Evolutionary conservation across 2,888 invertebrate genomes (phyloP).

Genomic region (Zygothrica quintamaculata): DNA sequence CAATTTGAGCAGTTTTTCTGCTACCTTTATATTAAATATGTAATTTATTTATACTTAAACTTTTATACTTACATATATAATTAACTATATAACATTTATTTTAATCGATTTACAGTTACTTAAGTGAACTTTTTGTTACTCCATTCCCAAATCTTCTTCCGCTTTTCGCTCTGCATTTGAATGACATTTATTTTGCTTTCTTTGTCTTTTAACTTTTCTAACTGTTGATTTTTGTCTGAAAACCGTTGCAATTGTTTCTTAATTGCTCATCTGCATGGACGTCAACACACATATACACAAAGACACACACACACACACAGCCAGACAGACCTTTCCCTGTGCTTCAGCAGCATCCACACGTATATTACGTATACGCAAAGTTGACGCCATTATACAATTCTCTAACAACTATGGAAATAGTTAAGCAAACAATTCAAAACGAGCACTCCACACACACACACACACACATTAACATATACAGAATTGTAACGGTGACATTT

Average conservation of each 20-base stretch:
- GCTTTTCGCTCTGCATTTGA: no score
- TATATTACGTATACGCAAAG: conserved; percentile 71
- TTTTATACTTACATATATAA: not conserved
- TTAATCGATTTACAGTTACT: not conserved
- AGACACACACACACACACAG: no score
- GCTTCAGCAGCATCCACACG: conserved; percentile 26
- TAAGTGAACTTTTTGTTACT: no score
- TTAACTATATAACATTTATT: not conserved
- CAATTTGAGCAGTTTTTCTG: conserved; percentile 58
- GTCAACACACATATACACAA: no score
- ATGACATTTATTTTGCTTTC: conserved; percentile 28
- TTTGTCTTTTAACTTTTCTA: conserved; percentile 6
- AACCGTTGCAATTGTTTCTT: conserved; percentile 75
- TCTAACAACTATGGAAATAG: conserved; percentile 71
- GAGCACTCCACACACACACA: conserved; percentile 1
- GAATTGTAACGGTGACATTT: conserved; percentile 68
- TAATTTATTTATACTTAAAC: not conserved
- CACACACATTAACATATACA: not conserved
- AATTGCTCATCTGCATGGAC: conserved; percentile 71
- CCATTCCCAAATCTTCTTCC: no score
- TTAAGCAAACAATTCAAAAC: conserved; percentile 55
- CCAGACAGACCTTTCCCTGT: no score
- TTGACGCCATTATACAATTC: conserved; percentile 67
- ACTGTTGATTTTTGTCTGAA: conserved; percentile 61
- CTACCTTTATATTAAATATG: conserved; percentile 17